Evolutionary conservation across 2,797 vertebrate genomes (phyloP), one percentile per base, ranked within the genome.

Genomic region (Corythornis leucogaster): DNA sequence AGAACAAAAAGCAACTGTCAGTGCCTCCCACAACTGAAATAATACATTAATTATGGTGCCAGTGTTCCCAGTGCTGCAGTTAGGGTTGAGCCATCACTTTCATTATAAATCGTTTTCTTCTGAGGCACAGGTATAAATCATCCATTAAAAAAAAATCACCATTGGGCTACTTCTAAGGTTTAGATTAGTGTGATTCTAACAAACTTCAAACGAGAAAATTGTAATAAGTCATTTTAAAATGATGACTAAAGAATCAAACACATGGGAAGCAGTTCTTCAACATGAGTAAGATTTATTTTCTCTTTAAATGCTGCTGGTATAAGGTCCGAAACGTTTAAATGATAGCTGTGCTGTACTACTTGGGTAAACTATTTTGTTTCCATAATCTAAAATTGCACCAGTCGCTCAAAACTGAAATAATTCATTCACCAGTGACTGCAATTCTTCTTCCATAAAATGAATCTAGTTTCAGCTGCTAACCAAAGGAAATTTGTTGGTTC

Each of bases 21-120:
- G 16, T 35, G 87, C 92, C 78, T 92, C 88, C 80, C 85, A 73
- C 70, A 89, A 74, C 84, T 90, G 81, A 97, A 97, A 92, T 77
- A 94, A 92, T 91, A 30, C 78, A 71, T 94, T 95, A 86, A 85
- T 94, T 91, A 85, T 85, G 76, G 81, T 94, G 92, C 73, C 66
- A 85, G 67, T 16, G 3, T 82, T 95, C 87, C 48, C 68, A 55
- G 42, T 62, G 50, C 93, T 92, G 91, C 76, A 76, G 92, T 94
- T 95, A 90, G 92, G 48, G 54, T 43, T 85, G 89, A 93, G 62
- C 78, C 91, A 66, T 95, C 89, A 67, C 74, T 90, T 94, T 93
- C 85, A 85, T 94, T 95, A 69, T 68, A 94, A 83, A 87, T 80
- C 75, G 75, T 75, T 66, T 83, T 81, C 92, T 94, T 86, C 76